These are phyloP conservation scores for Acyrthosiphon pisum DNA, from an alignment of 1,140 invertebrate genomes.

Conservation along the genomic window DNA sequence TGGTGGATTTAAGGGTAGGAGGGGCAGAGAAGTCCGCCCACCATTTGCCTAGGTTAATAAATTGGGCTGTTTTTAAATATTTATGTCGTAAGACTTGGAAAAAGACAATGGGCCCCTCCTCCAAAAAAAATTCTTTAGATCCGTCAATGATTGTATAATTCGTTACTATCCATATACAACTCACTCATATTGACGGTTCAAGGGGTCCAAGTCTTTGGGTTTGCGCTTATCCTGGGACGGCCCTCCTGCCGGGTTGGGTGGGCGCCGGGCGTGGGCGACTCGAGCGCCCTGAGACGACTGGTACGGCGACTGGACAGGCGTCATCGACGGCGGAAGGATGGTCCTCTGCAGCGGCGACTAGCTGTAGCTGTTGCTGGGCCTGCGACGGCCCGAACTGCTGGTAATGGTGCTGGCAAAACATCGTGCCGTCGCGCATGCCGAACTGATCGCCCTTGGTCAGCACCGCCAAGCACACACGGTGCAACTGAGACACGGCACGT, in stretches of 20 bases:
- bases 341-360: constrained; percentile 64
- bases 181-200: constrained; percentile 84
- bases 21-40: too few species aligned
- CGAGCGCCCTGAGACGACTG: constrained; percentile 60
- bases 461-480: constrained; percentile 84
- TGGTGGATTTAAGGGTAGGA: too few species aligned
- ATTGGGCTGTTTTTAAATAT: too few species aligned
- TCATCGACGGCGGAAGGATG: constrained; percentile 61
- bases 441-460: constrained; percentile 92
- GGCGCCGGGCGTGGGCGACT: constrained; percentile 43
- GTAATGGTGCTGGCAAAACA: constrained; percentile 85
- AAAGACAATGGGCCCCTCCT: too few species aligned
- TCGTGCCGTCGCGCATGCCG: constrained; percentile 84
- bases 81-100: too few species aligned
- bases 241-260: constrained; percentile 82
- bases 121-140: too few species aligned
- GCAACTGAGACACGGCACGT: constrained; percentile 94
- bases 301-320: constrained; percentile 58
- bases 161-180: constrained; percentile 58
- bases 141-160: too few species aligned
- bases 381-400: constrained; percentile 63
- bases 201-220: constrained; percentile 83
- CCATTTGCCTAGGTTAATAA: too few species aligned
- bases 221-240: constrained; percentile 88
- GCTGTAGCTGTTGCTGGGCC: constrained; percentile 63